Percentiles rank a stretch among this genome's conserved stretches.
Evolutionary conservation across 2,797 vertebrate genomes (phyloP).

Genomic region (Caiman crocodilus): DNA sequence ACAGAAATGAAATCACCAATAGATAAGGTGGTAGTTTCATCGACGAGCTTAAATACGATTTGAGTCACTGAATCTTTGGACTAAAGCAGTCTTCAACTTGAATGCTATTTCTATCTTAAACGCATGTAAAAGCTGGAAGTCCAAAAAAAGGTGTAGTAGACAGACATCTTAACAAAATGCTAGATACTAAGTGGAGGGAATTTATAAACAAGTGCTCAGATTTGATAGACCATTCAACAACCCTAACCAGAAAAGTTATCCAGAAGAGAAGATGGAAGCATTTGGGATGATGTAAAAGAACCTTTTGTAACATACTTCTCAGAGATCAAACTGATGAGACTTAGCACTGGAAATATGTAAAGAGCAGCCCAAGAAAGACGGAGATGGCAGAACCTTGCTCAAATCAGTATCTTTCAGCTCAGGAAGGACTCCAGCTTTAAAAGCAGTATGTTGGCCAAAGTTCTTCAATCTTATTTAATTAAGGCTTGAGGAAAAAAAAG

Average conservation of each 20-base stretch:
- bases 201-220: background rate
- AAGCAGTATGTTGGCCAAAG: background rate
- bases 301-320: background rate
- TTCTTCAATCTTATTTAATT: background rate
- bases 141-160: background rate
- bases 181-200: background rate
- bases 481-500: background rate
- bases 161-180: background rate
- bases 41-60: slow-evolving; percentile 39
- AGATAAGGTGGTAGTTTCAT: slow-evolving; percentile 53
- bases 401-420: background rate
- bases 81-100: background rate
- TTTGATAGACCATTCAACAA: background rate
- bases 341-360: background rate
- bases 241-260: background rate
- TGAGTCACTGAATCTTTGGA: background rate
- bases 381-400: background rate
- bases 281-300: background rate
- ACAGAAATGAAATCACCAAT: slow-evolving; percentile 64
- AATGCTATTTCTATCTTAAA: background rate
- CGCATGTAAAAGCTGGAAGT: background rate
- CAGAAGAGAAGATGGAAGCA: background rate
- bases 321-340: background rate
- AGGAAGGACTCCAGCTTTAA: background rate
- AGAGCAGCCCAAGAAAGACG: background rate